phyloP scores from a whole-genome alignment of 2,888 invertebrate genomes.

The Penaeus monodon region DNA sequence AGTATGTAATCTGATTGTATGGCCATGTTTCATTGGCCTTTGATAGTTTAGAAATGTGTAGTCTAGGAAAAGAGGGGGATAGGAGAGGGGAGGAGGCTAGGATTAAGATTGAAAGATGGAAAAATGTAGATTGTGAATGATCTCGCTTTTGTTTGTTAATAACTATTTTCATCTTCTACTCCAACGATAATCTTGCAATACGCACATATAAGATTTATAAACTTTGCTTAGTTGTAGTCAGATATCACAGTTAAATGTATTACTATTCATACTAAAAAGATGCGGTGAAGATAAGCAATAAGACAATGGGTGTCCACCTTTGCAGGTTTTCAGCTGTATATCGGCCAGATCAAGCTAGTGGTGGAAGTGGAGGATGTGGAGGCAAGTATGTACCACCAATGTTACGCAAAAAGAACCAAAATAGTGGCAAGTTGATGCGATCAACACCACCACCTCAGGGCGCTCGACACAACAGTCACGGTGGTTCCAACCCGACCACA shows the following conservation, averaged over 20 bases:
- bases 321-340: slow-evolving; percentile 83
- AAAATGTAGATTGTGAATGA: background rate
- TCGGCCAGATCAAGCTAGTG: slow-evolving; percentile 72
- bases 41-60: too few species aligned
- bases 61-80: too few species aligned
- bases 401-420: slow-evolving; percentile 68
- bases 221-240: background rate
- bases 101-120: background rate
- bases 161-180: too few species aligned
- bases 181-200: background rate
- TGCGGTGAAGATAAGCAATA: background rate
- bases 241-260: background rate
- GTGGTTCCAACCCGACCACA: slow-evolving; percentile 52
- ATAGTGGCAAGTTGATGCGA: slow-evolving; percentile 78
- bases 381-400: slow-evolving; percentile 65
- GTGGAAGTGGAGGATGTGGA: slow-evolving; percentile 64
- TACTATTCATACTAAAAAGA: background rate
- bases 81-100: too few species aligned
- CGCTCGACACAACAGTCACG: slow-evolving; percentile 57
- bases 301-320: background rate
- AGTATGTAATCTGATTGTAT: slow-evolving; percentile 20
- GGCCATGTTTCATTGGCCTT: too few species aligned
- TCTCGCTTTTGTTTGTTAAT: too few species aligned
- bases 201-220: background rate
- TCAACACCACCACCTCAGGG: slow-evolving; percentile 74